Evolutionary conservation across 2,113 vertebrate species (phyloP).

Genomic region (Calyptommatus sinebrachiatus): DNA sequence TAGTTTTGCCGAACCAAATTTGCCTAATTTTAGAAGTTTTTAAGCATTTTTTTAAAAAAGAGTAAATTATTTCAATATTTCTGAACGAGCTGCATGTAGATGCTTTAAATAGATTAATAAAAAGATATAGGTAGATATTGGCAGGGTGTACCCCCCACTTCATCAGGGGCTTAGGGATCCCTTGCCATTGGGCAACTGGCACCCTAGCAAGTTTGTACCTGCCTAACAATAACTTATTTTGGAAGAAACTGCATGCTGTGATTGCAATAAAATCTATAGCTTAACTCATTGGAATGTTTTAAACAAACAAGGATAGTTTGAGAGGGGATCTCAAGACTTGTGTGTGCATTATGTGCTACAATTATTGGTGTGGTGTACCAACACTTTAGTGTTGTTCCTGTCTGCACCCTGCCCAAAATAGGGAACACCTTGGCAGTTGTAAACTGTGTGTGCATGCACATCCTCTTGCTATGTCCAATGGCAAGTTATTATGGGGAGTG

Average conservation of each 20-base stretch:
- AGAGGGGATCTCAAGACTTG: slow-evolving; percentile 60
- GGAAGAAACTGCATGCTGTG: background rate
- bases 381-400: slow-evolving; percentile 57
- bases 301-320: slow-evolving; percentile 35
- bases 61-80: too few species aligned
- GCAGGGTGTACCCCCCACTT: too few species aligned
- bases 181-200: too few species aligned
- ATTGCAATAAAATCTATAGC: background rate
- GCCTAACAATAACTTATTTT: background rate
- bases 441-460: slow-evolving; percentile 62
- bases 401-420: slow-evolving; percentile 31
- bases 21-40: too few species aligned
- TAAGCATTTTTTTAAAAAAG: too few species aligned
- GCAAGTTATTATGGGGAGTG: slow-evolving; percentile 91
- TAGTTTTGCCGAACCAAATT: too few species aligned
- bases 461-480: slow-evolving; percentile 69
- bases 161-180: too few species aligned
- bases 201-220: too few species aligned
- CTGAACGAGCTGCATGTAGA: too few species aligned
- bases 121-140: too few species aligned
- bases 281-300: background rate
- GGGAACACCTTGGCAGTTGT: slow-evolving; percentile 74
- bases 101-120: too few species aligned
- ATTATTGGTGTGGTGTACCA: slow-evolving; percentile 65
- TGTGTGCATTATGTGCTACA: slow-evolving; percentile 59